Evolutionary conservation across 2,113 vertebrate genomes (phyloP), one percentile per base, ranked within the genome.

Genomic region (Hyperoodon ampullatus): DNA sequence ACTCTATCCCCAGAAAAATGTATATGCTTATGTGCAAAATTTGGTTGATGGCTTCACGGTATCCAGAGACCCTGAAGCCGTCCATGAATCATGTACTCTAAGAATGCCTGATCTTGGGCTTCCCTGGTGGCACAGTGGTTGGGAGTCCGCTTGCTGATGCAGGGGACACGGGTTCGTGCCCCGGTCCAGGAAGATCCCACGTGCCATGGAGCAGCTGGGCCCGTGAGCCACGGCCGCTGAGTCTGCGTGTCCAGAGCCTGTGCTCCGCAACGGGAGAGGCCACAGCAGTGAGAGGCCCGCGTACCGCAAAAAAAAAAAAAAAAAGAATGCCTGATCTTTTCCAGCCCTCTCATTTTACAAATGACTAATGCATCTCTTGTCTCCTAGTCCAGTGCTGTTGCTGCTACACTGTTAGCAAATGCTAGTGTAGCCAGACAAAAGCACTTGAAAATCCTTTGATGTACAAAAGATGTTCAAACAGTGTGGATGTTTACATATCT

Each of bases 401-500:
- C 65, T 53, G 28, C 55, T 65, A 0, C 82, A 0, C 3, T 61
- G 72, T 87, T 53, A 90, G 71, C 71, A 61, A 39, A 28, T 53
- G 26, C 70, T 14, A 85, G 47, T 58, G 26, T 55, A 94, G 84
- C 95, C 82, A 68, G 85, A 94, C 82, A 68, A 66, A 93, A 86
- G 72, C 83, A 90, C 83, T 93, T 95, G 89, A 55, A 89, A 94
- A 47, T 39, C 66, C 82, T 90, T 75, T 89, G 91, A 91, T 84
- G 92, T 86, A n/a, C 88, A 89, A 86, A 95, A 93, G 91, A 81
- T 93, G 42, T 92, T 83, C 89, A 82, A n/a, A 61, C 68, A 71
- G 19, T 30, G 44, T 92, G 39, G 86, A 23, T 95, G 96, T 97
- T 97, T 97, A 93, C 53, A 12, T 81, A 85, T 93, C 90, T 70